These are phyloP conservation scores for Clusia tigrina DNA, from an alignment of 2,888 invertebrate genomes.

Conservation along the genomic window DNA sequence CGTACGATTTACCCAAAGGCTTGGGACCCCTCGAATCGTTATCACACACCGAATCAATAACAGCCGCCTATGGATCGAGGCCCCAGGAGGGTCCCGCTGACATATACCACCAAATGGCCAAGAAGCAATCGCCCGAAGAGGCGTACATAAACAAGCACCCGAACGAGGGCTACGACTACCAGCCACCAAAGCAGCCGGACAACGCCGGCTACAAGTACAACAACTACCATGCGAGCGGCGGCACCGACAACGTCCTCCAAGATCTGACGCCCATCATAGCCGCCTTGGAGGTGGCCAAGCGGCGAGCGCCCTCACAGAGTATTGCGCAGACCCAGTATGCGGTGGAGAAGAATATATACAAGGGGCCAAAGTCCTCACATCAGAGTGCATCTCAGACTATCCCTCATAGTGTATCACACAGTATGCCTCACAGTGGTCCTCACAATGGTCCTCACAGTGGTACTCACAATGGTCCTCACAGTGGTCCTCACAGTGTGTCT, in stretches of 20 bases:
- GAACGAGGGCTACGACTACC: slow-evolving; percentile 55
- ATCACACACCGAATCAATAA: slow-evolving; percentile 61
- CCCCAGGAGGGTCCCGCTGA: slow-evolving; percentile 49
- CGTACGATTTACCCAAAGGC: slow-evolving; percentile 46
- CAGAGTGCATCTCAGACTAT: not conserved
- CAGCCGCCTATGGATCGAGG: slow-evolving; percentile 58
- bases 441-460: not conserved
- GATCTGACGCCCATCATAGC: slow-evolving; percentile 57
- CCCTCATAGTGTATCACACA: too few relatives aligned
- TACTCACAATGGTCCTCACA: not conserved
- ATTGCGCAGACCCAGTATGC: slow-evolving; percentile 44
- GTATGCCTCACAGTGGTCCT: not conserved
- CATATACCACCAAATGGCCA: slow-evolving; percentile 59
- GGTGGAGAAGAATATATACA: slow-evolving; percentile 57
- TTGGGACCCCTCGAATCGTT: slow-evolving; percentile 57
- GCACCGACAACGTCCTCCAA: slow-evolving; percentile 40
- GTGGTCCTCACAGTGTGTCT: not conserved
- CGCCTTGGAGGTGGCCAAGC: slow-evolving; percentile 56
- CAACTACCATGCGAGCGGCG: slow-evolving; percentile 48
- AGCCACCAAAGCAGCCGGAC: slow-evolving; percentile 32
- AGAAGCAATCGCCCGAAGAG: slow-evolving; percentile 53
- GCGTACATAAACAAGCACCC: slow-evolving; percentile 56
- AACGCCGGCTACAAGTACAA: slow-evolving; percentile 45
- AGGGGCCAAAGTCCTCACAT: slow-evolving; percentile 31
- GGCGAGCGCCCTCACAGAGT: slow-evolving; percentile 30